phyloP scores from a whole-genome alignment of 2,797 vertebrate species.

The Onychomys leucogaster region DNA sequence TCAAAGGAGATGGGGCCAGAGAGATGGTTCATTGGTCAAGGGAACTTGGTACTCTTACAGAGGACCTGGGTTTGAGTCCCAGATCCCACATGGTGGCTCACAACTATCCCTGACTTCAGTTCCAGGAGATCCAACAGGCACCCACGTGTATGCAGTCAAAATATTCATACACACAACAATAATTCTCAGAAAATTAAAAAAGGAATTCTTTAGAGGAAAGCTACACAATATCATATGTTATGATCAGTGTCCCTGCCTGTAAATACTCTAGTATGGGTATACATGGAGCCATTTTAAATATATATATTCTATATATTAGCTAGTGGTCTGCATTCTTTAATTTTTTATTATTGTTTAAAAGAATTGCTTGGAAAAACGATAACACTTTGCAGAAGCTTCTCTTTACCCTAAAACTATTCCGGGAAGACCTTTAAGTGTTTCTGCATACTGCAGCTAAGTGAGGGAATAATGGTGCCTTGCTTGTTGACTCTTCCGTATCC shows the following conservation, averaged over 20 bases:
- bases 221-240: background rate
- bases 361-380: constrained; percentile 19
- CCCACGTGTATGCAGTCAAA: background rate
- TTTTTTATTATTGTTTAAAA: constrained; percentile 3
- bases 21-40: background rate
- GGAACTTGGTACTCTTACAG: background rate
- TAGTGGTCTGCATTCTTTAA: background rate
- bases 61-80: background rate
- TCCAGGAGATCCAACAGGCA: background rate
- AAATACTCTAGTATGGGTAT: background rate
- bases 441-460: constrained; percentile 58
- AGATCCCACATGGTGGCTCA: background rate
- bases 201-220: background rate
- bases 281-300: background rate
- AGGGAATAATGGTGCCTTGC: constrained; percentile 54
- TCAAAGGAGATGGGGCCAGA: background rate
- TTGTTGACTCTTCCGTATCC: constrained; percentile 31
- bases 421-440: constrained; percentile 55
- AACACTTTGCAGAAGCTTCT: constrained; percentile 20
- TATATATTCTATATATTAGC: background rate
- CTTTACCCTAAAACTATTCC: constrained; percentile 20
- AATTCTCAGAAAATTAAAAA: background rate
- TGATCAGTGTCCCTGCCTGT: background rate
- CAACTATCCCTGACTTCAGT: background rate
- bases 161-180: background rate